Conservation (phyloP, 23 tunicate species). For the Phallusia fumigata region DNA sequence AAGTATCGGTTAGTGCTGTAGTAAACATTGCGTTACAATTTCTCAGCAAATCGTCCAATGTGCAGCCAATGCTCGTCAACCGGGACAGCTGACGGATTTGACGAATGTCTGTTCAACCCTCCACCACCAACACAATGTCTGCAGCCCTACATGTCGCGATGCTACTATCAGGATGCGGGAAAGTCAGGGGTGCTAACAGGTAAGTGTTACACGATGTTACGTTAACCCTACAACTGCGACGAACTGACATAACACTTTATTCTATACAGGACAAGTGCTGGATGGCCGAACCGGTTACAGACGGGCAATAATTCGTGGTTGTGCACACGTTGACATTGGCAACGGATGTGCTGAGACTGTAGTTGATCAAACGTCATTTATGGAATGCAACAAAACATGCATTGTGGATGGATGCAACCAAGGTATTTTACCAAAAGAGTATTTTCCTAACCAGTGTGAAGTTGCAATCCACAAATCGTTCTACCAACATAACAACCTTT, state of each 20-base stretch:
- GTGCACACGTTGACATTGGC: constrained; percentile 16
- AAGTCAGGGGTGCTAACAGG: constrained; percentile 14
- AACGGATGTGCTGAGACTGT: not conserved
- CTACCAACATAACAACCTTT: no score
- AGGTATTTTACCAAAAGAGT: constrained; percentile 7
- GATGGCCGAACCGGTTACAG: constrained; percentile 1
- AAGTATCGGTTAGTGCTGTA: no score
- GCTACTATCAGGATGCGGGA: constrained; percentile 4
- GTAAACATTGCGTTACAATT: no score
- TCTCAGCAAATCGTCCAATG: constrained; percentile 27
- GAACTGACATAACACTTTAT: no score
- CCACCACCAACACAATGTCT: constrained; percentile 16
- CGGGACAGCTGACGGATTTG: constrained; percentile 3
- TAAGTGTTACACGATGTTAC: not conserved
- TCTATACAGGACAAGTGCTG: not conserved
- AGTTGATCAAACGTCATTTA: not conserved
- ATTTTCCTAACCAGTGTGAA: no score
- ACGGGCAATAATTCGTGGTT: not conserved
- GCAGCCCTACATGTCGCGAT: constrained; percentile 11
- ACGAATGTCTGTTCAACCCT: constrained; percentile 28
- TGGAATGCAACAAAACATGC: constrained; percentile 20
- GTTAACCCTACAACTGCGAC: no score
- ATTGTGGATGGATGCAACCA: constrained; percentile 21
- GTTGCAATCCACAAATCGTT: no score
- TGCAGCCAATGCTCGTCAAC: constrained; percentile 19